Evolutionary conservation across 2,113 vertebrate genomes (phyloP).

Genomic region (Ailuropoda melanoleuca): DNA sequence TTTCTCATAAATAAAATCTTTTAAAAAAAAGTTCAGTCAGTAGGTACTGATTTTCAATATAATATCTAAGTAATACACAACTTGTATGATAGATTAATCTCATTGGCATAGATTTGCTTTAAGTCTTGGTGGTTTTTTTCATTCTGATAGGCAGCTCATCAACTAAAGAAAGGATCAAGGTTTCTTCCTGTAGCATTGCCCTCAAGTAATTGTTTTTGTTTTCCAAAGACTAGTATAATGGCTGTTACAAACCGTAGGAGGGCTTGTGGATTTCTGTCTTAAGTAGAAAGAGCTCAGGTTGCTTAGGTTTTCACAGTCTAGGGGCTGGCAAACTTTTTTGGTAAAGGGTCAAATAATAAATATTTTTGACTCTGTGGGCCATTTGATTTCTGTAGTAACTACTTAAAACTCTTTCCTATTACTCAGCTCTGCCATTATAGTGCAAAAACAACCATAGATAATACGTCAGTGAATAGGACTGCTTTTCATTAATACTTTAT

Average conservation of each 20-base stretch:
- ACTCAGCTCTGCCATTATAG: not conserved
- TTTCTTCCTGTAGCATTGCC: not conserved
- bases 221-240: not conserved
- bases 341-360: not conserved
- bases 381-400: not conserved
- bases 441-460: not conserved
- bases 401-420: not conserved
- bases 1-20: not conserved
- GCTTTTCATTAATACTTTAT: not conserved
- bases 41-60: slow-evolving; percentile 9
- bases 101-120: slow-evolving; percentile 4
- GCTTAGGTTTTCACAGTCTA: not conserved
- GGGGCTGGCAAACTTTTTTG: not conserved
- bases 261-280: not conserved
- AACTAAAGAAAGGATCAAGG: not conserved
- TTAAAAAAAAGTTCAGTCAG: not conserved
- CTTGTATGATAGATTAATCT: not conserved
- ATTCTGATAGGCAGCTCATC: not conserved
- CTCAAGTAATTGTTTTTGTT: slow-evolving; percentile 36
- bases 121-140: not conserved
- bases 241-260: not conserved
- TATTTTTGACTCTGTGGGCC: not conserved
- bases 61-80: not conserved
- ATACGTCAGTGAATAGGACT: not conserved
- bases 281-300: not conserved